Evolutionary conservation across 92 coral and sea anemone genomes (phyloP), one percentile per base, ranked within the genome.

Genomic region (Scolanthus callimorphus): DNA sequence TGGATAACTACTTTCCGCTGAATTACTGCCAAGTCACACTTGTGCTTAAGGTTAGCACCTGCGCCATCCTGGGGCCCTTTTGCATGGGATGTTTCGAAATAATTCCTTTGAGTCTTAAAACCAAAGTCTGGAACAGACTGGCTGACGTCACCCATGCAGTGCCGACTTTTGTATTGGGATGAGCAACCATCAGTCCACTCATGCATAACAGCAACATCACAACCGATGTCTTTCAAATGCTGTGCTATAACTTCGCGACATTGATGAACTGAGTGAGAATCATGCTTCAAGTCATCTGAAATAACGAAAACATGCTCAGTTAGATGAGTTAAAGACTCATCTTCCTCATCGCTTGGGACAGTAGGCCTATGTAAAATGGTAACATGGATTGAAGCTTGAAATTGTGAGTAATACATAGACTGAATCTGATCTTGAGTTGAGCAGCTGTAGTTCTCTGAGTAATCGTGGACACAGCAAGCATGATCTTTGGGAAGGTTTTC

Each of bases 61-160:
- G 86, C 86, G n/a, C 71, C 81, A 65, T 73, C 81, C 48, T 80
- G 82, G 0, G 81, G 86, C 8, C 86, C 86, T 46, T 73, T 59
- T 3, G 82, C 76, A 27, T 65, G 86, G 4, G 81, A 79, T 2
- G 76, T 73, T 44, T 79, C 81, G 41, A 71, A 69, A 53, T 50
- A 78, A 22, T 78, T 71, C 3, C 70, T 23, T 25, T 68, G 48
- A 1, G 71, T 60, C 3, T 13, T 3, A 27, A n/a, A 76, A 12
- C 83, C 78, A 46, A 69, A 76, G 19, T 69, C 78, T 4, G 50
- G 4, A 4, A 12, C 0, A 11, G 63, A 76, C 8, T 17, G 46
- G 23, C 61, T 37, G 10, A 51, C 59, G 22, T 69, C 78, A 10
- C 78, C 78, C 79, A 78, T 78, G 29, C 85, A 78, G 45, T 76